Evolutionary conservation across 2,113 vertebrate genomes (phyloP).

Genomic region (Furnarius figulus): DNA sequence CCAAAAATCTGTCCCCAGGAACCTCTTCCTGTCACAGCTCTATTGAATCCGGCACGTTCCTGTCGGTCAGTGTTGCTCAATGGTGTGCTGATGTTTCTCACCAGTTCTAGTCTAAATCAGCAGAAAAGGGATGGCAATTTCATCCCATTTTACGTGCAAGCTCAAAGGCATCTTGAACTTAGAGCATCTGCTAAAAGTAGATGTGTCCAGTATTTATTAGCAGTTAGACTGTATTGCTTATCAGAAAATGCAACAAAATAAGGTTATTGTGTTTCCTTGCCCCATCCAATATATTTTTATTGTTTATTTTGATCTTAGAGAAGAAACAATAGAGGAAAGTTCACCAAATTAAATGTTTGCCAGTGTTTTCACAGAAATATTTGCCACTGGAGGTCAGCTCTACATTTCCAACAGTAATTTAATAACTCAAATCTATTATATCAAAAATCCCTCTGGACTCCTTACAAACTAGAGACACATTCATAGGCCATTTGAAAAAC

Average conservation of each 20-base stretch:
- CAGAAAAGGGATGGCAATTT: background rate
- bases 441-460: constrained; percentile 5
- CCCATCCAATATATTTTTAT: background rate
- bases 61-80: fast-evolving
- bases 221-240: background rate
- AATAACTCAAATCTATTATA: constrained; percentile 42
- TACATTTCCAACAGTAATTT: constrained; percentile 51
- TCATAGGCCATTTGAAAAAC: constrained; percentile 36
- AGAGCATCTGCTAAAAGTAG: background rate
- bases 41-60: fast-evolving
- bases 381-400: constrained; percentile 47
- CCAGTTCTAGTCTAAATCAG: background rate
- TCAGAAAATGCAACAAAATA: background rate
- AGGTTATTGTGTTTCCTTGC: constrained; percentile 40
- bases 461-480: constrained; percentile 4
- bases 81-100: background rate
- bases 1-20: background rate
- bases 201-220: constrained; percentile 1
- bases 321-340: constrained; percentile 43
- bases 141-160: fast-evolving
- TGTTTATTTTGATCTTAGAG: constrained; percentile 63
- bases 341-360: constrained; percentile 5
- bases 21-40: background rate
- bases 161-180: background rate
- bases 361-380: constrained; percentile 26